Conservation (phyloP, 2,888 invertebrate species). For the Oscheius sp. region DNA sequence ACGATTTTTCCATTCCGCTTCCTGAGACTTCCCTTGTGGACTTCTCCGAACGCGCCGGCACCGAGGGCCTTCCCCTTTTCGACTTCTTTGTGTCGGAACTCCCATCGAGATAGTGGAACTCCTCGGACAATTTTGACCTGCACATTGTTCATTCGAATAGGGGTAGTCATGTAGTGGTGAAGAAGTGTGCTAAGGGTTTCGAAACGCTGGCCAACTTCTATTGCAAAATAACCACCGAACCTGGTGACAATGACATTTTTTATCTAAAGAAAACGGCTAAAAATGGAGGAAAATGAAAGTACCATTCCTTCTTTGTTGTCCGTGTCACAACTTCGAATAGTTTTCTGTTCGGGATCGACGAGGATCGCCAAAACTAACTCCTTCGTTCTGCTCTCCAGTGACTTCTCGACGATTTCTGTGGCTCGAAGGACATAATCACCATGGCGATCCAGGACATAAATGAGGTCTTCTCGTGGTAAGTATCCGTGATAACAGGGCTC, state of each 20-base stretch:
- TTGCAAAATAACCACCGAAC: not conserved
- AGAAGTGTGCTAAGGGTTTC: not conserved
- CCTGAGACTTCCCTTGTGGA: conserved; percentile 20
- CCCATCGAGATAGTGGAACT: conserved; percentile 6
- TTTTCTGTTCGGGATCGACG: conserved; percentile 18
- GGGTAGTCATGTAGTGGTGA: not conserved
- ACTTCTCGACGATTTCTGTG: not conserved
- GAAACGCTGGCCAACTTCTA: conserved; percentile 11
- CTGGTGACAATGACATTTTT: conserved; percentile 10
- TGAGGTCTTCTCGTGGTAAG: conserved; percentile 13
- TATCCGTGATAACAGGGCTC: conserved; percentile 19
- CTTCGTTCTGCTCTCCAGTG: not conserved
- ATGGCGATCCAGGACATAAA: not conserved
- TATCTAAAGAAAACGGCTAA: not conserved
- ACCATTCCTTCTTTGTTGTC: not conserved
- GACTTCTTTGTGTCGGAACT: conserved; percentile 10
- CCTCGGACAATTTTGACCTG: not conserved
- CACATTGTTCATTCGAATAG: not conserved
- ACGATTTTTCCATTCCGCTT: not conserved
- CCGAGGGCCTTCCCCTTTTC: conserved; percentile 5
- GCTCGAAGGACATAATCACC: conserved; percentile 24
- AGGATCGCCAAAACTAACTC: conserved; percentile 16
- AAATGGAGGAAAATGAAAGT: not conserved
- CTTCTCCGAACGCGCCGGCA: conserved; percentile 29
- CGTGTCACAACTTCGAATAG: not conserved